Evolutionary conservation across 92 coral and sea anemone genomes (phyloP).

Genomic region (Phymanthus crucifer): DNA sequence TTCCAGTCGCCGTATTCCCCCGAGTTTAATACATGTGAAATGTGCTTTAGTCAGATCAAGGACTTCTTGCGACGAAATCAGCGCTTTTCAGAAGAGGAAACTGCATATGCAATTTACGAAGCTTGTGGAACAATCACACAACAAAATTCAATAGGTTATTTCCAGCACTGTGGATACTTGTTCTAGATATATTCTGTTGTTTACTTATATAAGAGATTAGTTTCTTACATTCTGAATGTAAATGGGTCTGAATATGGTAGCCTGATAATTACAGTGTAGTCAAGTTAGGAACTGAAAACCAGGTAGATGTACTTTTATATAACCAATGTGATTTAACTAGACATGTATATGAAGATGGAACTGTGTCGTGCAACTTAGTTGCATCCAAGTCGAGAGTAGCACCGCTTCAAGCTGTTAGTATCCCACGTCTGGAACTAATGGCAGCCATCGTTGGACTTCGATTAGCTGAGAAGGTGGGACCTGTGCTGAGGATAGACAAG

Average conservation of each 20-base stretch:
- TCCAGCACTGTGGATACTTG: conserved; percentile 43
- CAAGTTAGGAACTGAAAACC: too few relatives aligned
- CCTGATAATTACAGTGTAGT: too few relatives aligned
- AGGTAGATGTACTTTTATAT: too few relatives aligned
- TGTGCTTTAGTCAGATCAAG: conserved; percentile 49
- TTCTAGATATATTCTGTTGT: neutral
- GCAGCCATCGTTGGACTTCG: conserved; percentile 48
- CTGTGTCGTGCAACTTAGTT: conserved; percentile 34
- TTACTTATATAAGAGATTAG: neutral
- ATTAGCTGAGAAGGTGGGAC: conserved; percentile 34
- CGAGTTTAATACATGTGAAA: conserved; percentile 46
- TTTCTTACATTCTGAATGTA: too few relatives aligned
- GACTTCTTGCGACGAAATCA: conserved; percentile 35
- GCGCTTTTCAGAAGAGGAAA: conserved; percentile 39
- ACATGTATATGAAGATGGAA: conserved; percentile 45
- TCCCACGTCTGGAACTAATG: conserved; percentile 55
- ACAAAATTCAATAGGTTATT: conserved; percentile 13
- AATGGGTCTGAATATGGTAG: too few relatives aligned
- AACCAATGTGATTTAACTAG: neutral
- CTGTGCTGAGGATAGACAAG: neutral
- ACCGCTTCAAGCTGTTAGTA: conserved; percentile 48
- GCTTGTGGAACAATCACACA: neutral
- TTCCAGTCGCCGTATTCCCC: conserved; percentile 61
- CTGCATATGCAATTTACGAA: conserved; percentile 28
- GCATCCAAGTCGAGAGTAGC: conserved; percentile 51